Base-by-base conservation (phyloP, 2,113 vertebrate genomes). In the Sorex fumeus region DNA sequence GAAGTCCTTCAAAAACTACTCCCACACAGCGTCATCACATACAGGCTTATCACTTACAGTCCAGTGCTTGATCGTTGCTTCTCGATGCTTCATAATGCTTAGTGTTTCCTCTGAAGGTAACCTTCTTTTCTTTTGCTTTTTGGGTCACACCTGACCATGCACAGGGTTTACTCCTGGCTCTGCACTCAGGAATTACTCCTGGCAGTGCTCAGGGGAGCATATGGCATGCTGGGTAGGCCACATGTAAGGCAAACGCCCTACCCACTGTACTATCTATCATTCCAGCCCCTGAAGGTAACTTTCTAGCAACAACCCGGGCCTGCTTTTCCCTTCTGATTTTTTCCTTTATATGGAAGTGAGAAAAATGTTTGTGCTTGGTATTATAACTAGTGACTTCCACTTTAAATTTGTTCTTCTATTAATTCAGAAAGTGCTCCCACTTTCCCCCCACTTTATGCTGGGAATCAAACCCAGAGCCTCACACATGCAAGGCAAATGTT, bases 241-340 rank as follows among this genome's bases (percentile, higher is more conserved):
- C 50, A 53, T 53, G 50, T 16, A 53, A 53, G 50, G 50, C 50
- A 53, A 53, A 16, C 10, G 2, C 7, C 50, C 16, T 53, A 53
- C 50, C 50, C 50, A 53, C 4, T 53, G 50, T 53, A n/a, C n/a
- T n/a, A n/a, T 53, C 50, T 53, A 13, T 53, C 50, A 53, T 16
- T 53, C 50, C 16, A 16, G 50, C 57, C 57, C 21, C 18, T 60
- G 19, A 60, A 60, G 57, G 88, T 80, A 83, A 66, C 60, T 81
- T 64, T 57, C 47, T 53, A 91, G 45, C 43, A 81, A 67, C 60
- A 76, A 18, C 23, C 23, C 76, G 18, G 13, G 4, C 9, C 19
- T 18, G 71, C 86, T 85, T 91, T 80, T 86, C 71, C 84, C 25
- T 72, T 84, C 34, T 78, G n/a, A 75, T 50, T 91, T 74, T 34